Evolutionary conservation across 2,797 vertebrate species (phyloP).

Genomic region (Gallinago solitaria): DNA sequence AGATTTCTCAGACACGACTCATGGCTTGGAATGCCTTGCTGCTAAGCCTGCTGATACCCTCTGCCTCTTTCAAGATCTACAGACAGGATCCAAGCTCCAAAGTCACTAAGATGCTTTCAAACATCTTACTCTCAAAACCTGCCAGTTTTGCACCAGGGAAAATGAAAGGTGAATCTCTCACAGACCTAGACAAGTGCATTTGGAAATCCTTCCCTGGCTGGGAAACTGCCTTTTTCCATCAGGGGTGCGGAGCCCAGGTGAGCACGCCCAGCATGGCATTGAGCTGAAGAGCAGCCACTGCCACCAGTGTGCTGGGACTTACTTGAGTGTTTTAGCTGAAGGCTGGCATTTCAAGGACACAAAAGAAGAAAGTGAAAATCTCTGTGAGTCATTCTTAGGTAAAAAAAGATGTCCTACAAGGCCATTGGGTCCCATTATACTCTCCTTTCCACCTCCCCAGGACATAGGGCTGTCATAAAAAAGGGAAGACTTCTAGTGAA

Average conservation of each 20-base stretch:
- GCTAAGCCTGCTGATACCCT: neutral
- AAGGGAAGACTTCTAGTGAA: neutral
- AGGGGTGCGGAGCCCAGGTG: neutral
- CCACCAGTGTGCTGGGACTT: neutral
- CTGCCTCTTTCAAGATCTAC: neutral
- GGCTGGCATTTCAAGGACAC: neutral
- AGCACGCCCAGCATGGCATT: rapidly evolving
- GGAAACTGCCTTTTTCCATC: neutral
- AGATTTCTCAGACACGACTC: neutral
- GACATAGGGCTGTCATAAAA: neutral
- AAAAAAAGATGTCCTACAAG: neutral
- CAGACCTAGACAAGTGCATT: neutral
- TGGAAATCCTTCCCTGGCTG: neutral
- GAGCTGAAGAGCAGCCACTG: neutral
- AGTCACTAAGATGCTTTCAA: neutral
- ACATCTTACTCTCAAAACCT: neutral
- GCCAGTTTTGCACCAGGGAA: neutral
- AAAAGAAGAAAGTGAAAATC: neutral
- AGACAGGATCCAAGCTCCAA: neutral
- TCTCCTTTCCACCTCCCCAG: neutral
- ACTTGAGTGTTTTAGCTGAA: neutral
- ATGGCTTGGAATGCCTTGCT: rapidly evolving
- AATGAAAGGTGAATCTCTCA: neutral
- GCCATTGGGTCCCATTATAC: rapidly evolving
- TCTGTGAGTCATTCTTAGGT: neutral